Evolutionary conservation across 2,113 vertebrate species (phyloP).

Genomic region (Phocoena phocoena): DNA sequence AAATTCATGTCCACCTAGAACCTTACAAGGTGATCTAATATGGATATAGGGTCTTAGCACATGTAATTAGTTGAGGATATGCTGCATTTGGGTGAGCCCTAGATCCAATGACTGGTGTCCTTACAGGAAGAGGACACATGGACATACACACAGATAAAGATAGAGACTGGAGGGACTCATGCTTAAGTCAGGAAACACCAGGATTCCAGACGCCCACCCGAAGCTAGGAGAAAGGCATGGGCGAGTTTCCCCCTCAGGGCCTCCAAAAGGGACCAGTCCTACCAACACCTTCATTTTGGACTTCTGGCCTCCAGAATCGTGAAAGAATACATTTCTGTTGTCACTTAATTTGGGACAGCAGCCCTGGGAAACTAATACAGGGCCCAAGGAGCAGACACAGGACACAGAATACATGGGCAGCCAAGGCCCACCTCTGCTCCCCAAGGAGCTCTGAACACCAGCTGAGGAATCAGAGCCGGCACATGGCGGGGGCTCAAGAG

Average conservation of each 20-base stretch:
- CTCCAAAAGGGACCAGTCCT: background rate
- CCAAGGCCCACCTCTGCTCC: background rate
- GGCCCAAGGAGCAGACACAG: background rate
- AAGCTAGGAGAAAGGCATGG: background rate
- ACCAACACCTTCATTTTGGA: background rate
- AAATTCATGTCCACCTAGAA: background rate
- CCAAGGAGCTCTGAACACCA: background rate
- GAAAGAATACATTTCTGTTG: background rate
- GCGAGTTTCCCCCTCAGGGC: background rate
- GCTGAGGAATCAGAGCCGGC: background rate
- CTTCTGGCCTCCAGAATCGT: background rate
- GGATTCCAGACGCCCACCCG: background rate
- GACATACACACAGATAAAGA: background rate
- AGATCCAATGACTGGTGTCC: background rate
- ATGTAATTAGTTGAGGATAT: background rate
- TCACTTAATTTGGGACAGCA: background rate
- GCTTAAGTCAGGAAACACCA: background rate
- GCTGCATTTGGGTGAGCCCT: background rate
- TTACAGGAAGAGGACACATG: background rate
- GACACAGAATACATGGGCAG: background rate
- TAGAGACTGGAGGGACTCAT: background rate
- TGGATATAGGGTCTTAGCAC: background rate
- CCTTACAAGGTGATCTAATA: background rate
- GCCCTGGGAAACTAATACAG: background rate
- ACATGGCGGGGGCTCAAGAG: background rate